A percentile compares a stretch with the other conserved stretches of the same genome.
Evolutionary conservation across 2,888 invertebrate species (phyloP).

Genomic region (Cryptops parisi): DNA sequence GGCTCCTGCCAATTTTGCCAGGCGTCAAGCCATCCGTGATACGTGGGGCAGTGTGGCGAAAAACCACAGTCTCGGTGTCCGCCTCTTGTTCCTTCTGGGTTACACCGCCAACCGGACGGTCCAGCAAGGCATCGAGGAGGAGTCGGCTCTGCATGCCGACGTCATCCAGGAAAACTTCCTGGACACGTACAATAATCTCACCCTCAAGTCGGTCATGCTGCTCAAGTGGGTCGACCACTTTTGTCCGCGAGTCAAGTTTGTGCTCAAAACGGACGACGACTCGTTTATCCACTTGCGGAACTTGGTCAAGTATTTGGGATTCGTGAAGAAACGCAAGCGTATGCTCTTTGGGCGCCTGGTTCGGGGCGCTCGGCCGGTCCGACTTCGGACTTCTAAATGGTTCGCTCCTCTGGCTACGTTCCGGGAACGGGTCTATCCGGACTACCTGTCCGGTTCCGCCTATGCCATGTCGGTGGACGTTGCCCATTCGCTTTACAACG

Average conservation of each 20-base stretch:
- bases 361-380: conserved; percentile 20
- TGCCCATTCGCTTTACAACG: conserved; percentile 7
- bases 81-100: conserved; percentile 19
- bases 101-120: conserved; percentile 8
- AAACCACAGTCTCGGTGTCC: conserved; percentile 20
- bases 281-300: conserved; percentile 23
- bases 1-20: conserved; percentile 5
- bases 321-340: conserved; percentile 4
- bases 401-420: conserved; percentile 20
- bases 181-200: conserved; percentile 23
- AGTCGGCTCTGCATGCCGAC: conserved; percentile 21
- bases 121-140: conserved; percentile 16
- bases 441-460: conserved; percentile 23
- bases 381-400: conserved; percentile 21
- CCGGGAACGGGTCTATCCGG: conserved; percentile 20
- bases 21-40: conserved; percentile 24
- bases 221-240: conserved; percentile 21
- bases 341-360: conserved; percentile 22
- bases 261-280: conserved; percentile 25
- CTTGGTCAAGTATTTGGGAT: conserved; percentile 19
- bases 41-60: conserved; percentile 24
- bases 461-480: conserved; percentile 22
- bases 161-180: conserved; percentile 22
- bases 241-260: conserved; percentile 20
- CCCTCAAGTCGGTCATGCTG: conserved; percentile 22